Base-by-base conservation (phyloP, 2,113 vertebrate species). In the Dipodomys stephensi region DNA sequence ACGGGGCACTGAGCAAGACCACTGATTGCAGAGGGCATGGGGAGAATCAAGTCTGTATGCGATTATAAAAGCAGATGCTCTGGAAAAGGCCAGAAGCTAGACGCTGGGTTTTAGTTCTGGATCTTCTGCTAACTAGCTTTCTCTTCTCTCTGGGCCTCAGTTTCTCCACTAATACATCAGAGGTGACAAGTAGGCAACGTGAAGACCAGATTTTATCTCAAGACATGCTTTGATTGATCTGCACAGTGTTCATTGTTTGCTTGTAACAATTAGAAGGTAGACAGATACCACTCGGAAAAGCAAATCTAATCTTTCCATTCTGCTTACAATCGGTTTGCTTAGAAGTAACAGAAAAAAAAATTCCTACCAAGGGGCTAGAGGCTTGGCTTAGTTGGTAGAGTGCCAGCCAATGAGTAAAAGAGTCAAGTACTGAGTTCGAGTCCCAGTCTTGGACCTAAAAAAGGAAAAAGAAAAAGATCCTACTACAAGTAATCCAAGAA, bases 101-200 rank as follows among this genome's bases (percentile, higher is more conserved):
- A 23, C 4, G 8, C 0, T 85, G 62, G 23, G 9, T 90, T 62
- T 22, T 35, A 72, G 60, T 76, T 60, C 23, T 65, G 28, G 23
- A 1, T 32, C 78, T 77, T 12, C 57, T 71, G 25, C 49, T 72
- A 19, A 25, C 6, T 80, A 0, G 0, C 0, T 83, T 76, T 4
- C 0, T 53, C 69, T 73, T 32, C 60, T 93, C 79, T 49, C 92
- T 90, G 72, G 12, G 76, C 57, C 20, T 81, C 81, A 35, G 35
- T 80, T 96, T 71, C 32, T 78, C 28, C 16, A 49, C 69, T 72
- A 35, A 10, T 25, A 16, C 0, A 0, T 62, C 22, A 79, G 35
- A 72, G 83, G 7, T 27, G 25, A 32, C n/a, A 67, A 8, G 65
- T 10, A 6, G 49, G 28, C 28, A 28, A 22, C 16, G 16, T 3